Conservation (phyloP, 92 coral and sea anemone species). For the Zoanthus gigantus region DNA sequence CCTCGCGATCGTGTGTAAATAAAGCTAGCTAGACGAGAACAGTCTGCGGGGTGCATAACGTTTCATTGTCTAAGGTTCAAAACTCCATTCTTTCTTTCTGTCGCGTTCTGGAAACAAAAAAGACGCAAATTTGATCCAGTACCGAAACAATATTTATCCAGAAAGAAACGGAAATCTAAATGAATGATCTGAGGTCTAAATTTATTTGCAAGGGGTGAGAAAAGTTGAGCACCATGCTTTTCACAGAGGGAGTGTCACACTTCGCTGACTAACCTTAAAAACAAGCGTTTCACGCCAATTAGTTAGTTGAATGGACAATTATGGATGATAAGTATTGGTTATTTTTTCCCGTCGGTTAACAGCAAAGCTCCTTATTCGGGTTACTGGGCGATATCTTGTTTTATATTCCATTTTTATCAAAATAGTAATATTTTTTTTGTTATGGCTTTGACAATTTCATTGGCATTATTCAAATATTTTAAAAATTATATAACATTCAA, state of each 20-base stretch:
- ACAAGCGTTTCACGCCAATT: constrained; percentile 30
- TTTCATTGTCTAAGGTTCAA: constrained; percentile 21
- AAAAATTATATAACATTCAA: neutral
- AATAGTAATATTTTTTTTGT: neutral
- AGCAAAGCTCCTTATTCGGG: constrained; percentile 30
- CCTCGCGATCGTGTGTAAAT: neutral
- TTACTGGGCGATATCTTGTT: constrained; percentile 3
- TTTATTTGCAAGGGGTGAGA: constrained; percentile 10
- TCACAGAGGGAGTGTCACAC: constrained; percentile 3
- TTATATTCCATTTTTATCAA: neutral
- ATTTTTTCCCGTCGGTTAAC: neutral
- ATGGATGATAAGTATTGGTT: constrained; percentile 4
- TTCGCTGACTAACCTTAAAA: constrained; percentile 4
- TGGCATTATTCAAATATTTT: neutral
- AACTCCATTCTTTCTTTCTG: constrained; percentile 39
- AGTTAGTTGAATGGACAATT: constrained; percentile 25
- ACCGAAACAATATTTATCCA: neutral
- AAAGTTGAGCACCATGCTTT: constrained; percentile 33
- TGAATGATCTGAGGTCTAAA: constrained; percentile 31
- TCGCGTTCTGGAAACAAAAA: constrained; percentile 27
- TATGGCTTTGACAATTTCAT: neutral
- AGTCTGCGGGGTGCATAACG: constrained; percentile 39
- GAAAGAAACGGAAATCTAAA: constrained; percentile 11
- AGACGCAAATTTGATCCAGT: neutral
- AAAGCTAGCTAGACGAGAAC: neutral